phyloP scores from a whole-genome alignment of 2,888 invertebrate species.

The Notodonta ziczac region DNA sequence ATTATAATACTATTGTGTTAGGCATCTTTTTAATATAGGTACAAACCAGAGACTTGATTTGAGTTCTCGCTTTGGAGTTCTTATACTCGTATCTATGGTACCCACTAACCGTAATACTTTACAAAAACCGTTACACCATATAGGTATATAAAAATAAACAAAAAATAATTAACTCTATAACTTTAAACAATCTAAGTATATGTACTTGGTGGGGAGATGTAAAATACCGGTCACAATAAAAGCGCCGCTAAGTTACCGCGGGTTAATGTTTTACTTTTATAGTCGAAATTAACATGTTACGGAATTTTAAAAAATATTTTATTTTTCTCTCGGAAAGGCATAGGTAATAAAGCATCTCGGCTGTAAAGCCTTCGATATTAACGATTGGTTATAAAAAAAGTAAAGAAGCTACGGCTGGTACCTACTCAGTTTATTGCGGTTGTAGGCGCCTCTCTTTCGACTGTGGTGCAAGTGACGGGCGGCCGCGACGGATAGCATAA shows the following conservation, averaged over 20 bases:
- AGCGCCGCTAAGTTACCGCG: slow-evolving; percentile 20
- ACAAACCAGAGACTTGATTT: no score
- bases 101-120: no score
- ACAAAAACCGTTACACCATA: not conserved
- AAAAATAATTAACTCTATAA: not conserved
- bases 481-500: not conserved
- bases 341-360: slow-evolving; percentile 70
- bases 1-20: no score
- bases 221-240: slow-evolving; percentile 32
- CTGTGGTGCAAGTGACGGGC: slow-evolving; percentile 23
- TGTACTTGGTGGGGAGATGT: not conserved
- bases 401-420: slow-evolving; percentile 69
- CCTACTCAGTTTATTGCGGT: slow-evolving; percentile 65
- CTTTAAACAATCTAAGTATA: slow-evolving; percentile 2
- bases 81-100: no score
- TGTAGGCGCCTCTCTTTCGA: slow-evolving; percentile 66
- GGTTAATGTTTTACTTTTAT: slow-evolving; percentile 66
- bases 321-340: slow-evolving; percentile 58
- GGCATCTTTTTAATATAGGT: no score
- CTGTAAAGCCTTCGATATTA: slow-evolving; percentile 78
- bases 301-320: slow-evolving; percentile 57
- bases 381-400: slow-evolving; percentile 77
- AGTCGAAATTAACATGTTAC: slow-evolving; percentile 77
- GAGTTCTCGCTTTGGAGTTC: no score
- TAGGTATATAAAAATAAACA: not conserved